A percentile compares a stretch with the other conserved stretches of the same genome.
Conservation (phyloP, 2,113 vertebrate species). For the Cavia aperea region DNA sequence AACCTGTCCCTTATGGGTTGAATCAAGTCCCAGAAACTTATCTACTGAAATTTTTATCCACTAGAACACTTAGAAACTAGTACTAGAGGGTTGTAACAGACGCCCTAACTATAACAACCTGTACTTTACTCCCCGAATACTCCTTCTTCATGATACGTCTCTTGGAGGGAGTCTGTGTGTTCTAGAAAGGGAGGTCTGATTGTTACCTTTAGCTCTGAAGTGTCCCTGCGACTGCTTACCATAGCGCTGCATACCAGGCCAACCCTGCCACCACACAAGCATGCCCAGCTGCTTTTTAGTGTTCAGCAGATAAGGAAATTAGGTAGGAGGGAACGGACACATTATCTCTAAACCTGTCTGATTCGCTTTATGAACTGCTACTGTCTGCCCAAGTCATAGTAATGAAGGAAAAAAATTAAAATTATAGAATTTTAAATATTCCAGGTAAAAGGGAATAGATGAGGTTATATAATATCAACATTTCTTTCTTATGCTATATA, state of each 20-base stretch:
- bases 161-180: background rate
- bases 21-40: conserved; percentile 5
- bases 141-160: background rate
- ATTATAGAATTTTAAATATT: background rate
- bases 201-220: background rate
- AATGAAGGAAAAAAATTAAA: background rate
- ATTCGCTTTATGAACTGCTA: background rate
- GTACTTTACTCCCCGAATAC: rapidly evolving
- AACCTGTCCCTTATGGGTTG: background rate
- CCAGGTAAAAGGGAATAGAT: background rate
- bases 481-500: background rate
- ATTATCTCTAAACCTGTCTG: background rate
- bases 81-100: background rate
- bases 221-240: background rate
- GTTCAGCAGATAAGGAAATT: background rate
- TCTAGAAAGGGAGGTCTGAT: background rate
- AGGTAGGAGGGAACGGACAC: background rate
- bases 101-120: background rate
- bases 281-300: too few relatives aligned
- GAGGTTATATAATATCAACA: background rate
- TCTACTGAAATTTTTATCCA: background rate
- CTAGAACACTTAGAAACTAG: background rate
- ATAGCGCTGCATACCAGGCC: background rate
- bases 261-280: rapidly evolving
- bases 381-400: background rate